Base-by-base conservation (phyloP, 1,140 invertebrate genomes). In the Dinoponera quadriceps region DNA sequence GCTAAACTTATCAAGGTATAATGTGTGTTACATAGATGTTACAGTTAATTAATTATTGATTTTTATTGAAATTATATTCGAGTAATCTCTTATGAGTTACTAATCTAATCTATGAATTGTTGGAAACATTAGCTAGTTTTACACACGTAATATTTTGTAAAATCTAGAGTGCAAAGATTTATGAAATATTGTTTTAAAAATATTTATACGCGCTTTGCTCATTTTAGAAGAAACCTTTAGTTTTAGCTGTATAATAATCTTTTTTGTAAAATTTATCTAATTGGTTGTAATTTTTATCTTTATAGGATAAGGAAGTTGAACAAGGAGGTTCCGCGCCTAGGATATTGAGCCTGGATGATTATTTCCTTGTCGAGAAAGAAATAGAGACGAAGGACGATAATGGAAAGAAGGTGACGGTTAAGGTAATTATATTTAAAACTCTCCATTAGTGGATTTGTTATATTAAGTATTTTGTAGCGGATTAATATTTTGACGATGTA, bases 341-440 rank as follows among this genome's bases (percentile, higher is more conserved):
- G 85, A 98, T 99, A 89, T 95, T 99, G 71, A 98, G 97, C 84
- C 95, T 99, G 57, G 98, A 99, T 94, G 98, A 99, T 95, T 99
- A 99, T 93, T 99, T 99, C 90, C 97, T 99, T 94, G 96, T 97
- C 60, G 98, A 99, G 95, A 96, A 96, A 66, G 98, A 99, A 93
- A 96, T 97, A 88, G 96, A 97, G 90, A 95, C 96, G 84, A 95
- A 95, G 44, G 97, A 98, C 91, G 96, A 97, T 86, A 97, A 97
- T 75, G 97, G 97, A 16, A 97, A 97, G 90, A 96, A 95, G 92
- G 93, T 96, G 9, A 96, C 94, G 82, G 94, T 95, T 55, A 96
- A 96, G 94, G 96, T 96, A 91, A 27, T 71, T 69, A 27, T n/a
- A 48, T 54, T 20, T 18, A 44, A 68, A 1, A 33, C 54, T 1